phyloP scores from a whole-genome alignment of 2,113 vertebrate species.

The Nycticebus coucang region DNA sequence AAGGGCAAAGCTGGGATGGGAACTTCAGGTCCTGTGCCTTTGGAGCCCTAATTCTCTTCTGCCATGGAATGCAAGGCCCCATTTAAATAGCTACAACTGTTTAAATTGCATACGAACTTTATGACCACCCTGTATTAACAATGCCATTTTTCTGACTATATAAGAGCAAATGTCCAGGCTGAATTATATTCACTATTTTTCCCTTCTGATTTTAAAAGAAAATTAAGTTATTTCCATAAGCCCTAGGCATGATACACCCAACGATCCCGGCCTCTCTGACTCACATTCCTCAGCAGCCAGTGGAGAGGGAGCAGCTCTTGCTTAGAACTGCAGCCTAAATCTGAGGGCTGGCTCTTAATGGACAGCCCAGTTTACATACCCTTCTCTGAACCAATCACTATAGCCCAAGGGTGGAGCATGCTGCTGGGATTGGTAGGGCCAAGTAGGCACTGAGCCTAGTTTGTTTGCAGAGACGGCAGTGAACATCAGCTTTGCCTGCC shows the following conservation, averaged over 20 bases:
- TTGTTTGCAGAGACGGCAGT: conserved; percentile 91
- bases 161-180: not conserved
- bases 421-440: not conserved
- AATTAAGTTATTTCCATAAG: not conserved
- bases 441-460: fast-evolving
- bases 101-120: too few relatives aligned
- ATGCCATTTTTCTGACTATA: not conserved
- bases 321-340: not conserved
- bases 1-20: not conserved
- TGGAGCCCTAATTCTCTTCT: not conserved
- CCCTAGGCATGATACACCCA: fast-evolving
- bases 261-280: fast-evolving
- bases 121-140: not conserved
- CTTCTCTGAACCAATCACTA: not conserved
- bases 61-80: not conserved
- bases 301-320: too few relatives aligned
- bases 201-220: not conserved
- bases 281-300: fast-evolving
- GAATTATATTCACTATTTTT: not conserved
- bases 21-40: not conserved
- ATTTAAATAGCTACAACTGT: too few relatives aligned
- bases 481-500: conserved; percentile 94
- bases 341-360: conserved; percentile 10
- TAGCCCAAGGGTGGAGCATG: fast-evolving
- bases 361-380: not conserved